Evolutionary conservation across 2,888 invertebrate genomes (phyloP).

Genomic region (Epistrophe grossulariae): DNA sequence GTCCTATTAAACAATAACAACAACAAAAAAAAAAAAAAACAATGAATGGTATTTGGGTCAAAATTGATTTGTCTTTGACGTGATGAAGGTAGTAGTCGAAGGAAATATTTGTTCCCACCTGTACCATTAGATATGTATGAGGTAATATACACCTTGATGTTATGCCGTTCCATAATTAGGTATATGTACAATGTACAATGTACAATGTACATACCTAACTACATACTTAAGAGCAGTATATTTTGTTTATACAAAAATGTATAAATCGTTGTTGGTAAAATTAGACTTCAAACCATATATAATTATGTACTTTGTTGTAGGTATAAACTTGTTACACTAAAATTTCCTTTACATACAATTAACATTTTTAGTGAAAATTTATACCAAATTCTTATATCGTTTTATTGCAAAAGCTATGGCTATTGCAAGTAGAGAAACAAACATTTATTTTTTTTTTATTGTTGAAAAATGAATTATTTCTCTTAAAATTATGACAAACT

Average conservation of each 20-base stretch:
- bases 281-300: background rate
- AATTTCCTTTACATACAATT: no score
- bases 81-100: constrained; percentile 47
- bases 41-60: constrained; percentile 61
- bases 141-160: constrained; percentile 45
- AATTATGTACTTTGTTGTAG: constrained; percentile 8
- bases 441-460: no score
- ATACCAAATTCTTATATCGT: no score
- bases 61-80: constrained; percentile 60
- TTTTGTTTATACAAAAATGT: constrained; percentile 4
- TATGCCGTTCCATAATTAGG: constrained; percentile 42
- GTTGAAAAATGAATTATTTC: no score
- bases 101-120: constrained; percentile 52
- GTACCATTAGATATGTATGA: constrained; percentile 33
- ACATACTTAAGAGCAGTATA: background rate
- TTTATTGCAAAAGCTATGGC: no score
- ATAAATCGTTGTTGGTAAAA: constrained; percentile 17
- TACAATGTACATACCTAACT: no score
- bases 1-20: background rate
- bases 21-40: constrained; percentile 16
- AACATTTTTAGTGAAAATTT: no score
- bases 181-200: background rate
- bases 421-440: no score
- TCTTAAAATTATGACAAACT: no score
- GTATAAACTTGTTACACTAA: no score